Evolutionary conservation across 2,888 invertebrate species (phyloP).

Genomic region (Agrochola lota): DNA sequence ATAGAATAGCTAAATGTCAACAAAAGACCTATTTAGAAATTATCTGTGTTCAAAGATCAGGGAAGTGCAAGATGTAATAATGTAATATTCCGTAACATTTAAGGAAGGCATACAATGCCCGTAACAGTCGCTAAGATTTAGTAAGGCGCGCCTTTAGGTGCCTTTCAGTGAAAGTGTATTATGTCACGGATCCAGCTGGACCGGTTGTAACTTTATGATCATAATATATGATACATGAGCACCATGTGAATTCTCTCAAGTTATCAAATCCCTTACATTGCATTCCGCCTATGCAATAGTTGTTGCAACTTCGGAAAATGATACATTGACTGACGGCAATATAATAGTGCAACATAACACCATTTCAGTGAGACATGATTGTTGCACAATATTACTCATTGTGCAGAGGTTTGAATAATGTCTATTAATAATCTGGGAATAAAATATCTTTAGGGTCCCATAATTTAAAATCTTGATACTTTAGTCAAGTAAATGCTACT

Average conservation of each 20-base stretch:
- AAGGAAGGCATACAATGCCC: slow-evolving; percentile 58
- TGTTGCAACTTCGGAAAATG: slow-evolving; percentile 41
- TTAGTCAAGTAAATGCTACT: neutral
- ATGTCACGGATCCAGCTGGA: slow-evolving; percentile 74
- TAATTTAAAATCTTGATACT: slow-evolving; percentile 4
- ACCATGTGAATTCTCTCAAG: slow-evolving; percentile 26
- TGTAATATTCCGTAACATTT: slow-evolving; percentile 54
- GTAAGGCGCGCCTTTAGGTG: slow-evolving; percentile 53
- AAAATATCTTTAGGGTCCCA: neutral
- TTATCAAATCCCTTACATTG: slow-evolving; percentile 43
- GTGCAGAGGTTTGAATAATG: slow-evolving; percentile 33
- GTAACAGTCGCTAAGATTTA: slow-evolving; percentile 63
- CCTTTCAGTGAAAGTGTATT: slow-evolving; percentile 82
- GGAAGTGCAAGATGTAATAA: slow-evolving; percentile 53
- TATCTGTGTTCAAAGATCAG: slow-evolving; percentile 46
- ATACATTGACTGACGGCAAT: slow-evolving; percentile 27
- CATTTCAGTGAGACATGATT: slow-evolving; percentile 4
- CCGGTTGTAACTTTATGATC: slow-evolving; percentile 59
- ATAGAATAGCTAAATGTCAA: slow-evolving; percentile 33
- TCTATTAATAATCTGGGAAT: slow-evolving; percentile 38
- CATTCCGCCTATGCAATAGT: slow-evolving; percentile 14
- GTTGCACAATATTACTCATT: slow-evolving; percentile 27
- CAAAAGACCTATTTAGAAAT: slow-evolving; percentile 39
- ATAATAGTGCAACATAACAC: slow-evolving; percentile 30
- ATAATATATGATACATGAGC: slow-evolving; percentile 43